Evolutionary conservation across 2,797 vertebrate genomes (phyloP), one percentile per base, ranked within the genome.

Genomic region (Lacerta agilis): DNA sequence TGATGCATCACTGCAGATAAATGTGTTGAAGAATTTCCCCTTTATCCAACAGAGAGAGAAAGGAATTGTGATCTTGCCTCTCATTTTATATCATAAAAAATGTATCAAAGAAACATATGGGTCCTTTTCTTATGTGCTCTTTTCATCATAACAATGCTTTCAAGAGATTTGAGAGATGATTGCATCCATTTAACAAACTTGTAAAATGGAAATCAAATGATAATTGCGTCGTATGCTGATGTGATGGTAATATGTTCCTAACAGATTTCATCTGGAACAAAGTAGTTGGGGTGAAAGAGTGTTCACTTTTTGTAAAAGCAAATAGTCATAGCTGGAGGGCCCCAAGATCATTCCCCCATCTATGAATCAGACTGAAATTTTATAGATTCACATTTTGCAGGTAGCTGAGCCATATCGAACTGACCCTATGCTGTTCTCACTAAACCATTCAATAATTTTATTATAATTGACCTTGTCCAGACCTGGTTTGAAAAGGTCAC

Each of bases 271-370:
- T 33, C 23, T 55, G 13, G 36, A 91, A 85, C 18, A 5, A 0
- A 72, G n/a, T 33, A 77, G 45, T 33, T n/a, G 5, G 29, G 18
- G 43, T 36, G 5, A 76, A 89, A n/a, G 5, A 45, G 17, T 86
- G 43, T 61, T 27, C 25, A 23, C 11, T 90, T 58, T 81, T 72
- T 1, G 13, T 67, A 85, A 86, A 73, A 86, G 61, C 80, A 92
- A 79, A 10, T 8, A 76, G 69, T 29, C n/a, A 72, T 69, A 29
- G 8, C 6, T 87, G 15, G 38, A 90, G 25, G 41, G 17, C 49
- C 36, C 43, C 75, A 71, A 79, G 80, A 83, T 27, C 36, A 69
- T n/a, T n/a, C 61, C 15, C 3, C 17, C 17, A 81, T 20, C 33
- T 45, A 72, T 66, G 4, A 41, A 77, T 9, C 71, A 87, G 85